Base-by-base conservation (phyloP, 1,140 invertebrate genomes). In the Coptotermes formosanus region DNA sequence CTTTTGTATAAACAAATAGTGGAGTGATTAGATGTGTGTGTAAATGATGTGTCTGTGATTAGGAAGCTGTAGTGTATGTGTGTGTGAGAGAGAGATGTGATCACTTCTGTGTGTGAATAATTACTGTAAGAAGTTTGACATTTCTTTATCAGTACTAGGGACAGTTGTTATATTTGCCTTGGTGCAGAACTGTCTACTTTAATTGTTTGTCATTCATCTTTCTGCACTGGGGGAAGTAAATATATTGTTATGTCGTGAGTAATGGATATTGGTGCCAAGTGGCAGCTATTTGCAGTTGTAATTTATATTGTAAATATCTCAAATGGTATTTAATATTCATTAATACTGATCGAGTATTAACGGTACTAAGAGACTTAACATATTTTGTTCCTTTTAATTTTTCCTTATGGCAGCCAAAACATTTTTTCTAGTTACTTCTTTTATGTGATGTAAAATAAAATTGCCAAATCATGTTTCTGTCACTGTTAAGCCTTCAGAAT, bases 211-310 rank as follows among this genome's bases (percentile, higher is more conserved):
- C 9, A 16, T n/a, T 64, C 30, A 16, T 75, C 64, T 75, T 75
- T 30, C 25, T 75, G 64, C 64, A 75, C 64, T 75, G 64, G 64
- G 25, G n/a, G 64, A 30, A 75, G 14, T 75, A 30, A 75, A 75
- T n/a, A 16, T 19, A 64, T 64, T 75, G 64, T 75, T 75, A 75
- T 75, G n/a, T 75, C 64, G 9, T 75, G 64, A 75, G 16, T 30
- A 75, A 75, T 75, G 64, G 64, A 75, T 75, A 75, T 75, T 75
- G 16, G 64, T 75, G 64, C 64, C 64, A 75, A 75, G n/a, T 75
- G 64, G 64, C 64, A 30, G 64, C 64, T 75, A 75, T 75, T 75
- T 75, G 64, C 25, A 30, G n/a, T 75, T 75, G 64, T 75, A 75
- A 75, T 30, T 75, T 75, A 75, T 75, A 75, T 75, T 75, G 64